Base-by-base conservation (phyloP, 2,113 vertebrate genomes). In the Irena cyanogastra region DNA sequence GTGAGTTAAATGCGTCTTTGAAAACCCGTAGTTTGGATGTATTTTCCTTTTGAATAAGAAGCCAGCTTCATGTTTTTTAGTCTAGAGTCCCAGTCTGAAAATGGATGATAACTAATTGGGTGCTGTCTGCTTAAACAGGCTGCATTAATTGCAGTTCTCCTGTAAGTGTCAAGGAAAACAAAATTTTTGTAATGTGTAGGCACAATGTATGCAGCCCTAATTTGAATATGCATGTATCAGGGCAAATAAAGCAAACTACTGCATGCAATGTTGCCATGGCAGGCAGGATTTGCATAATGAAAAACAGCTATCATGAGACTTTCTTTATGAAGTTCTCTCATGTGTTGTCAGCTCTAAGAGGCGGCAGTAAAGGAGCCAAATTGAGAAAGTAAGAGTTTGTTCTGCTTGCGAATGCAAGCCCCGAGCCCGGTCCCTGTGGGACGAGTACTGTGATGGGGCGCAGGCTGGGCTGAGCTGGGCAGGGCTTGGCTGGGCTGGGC, bases 21-120 rank as follows among this genome's bases (percentile, higher is more conserved):
- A 98, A 98, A 98, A 98, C 96, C 97, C 97, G 87, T 97, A 97
- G 97, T 98, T 98, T 98, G 97, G 97, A 97, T 97, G 97, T 97
- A 98, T 98, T 98, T 98, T 97, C 78, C 91, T 98, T 97, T 98
- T 97, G 97, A 98, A 97, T 98, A 97, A 98, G 97, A 95, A 98
- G 95, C 97, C 89, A 95, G 97, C 84, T 97, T 97, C 95, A 87
- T 97, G 97, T 96, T 98, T 98, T 98, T 96, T 97, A 98, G 97
- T 97, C 97, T 98, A 83, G 94, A 96, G 97, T 98, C 96, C 97
- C 98, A 97, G 18, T 98, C 97, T 98, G 97, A 98, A 98, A 98
- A 97, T 97, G 97, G 97, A 98, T 98, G 97, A 98, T 98, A 98
- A 98, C 97, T 98, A 98, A 98, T 98, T 98, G 98, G 96, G 92